Base-by-base conservation (phyloP, 2,797 vertebrate genomes). In the Bovichtus diacanthus region DNA sequence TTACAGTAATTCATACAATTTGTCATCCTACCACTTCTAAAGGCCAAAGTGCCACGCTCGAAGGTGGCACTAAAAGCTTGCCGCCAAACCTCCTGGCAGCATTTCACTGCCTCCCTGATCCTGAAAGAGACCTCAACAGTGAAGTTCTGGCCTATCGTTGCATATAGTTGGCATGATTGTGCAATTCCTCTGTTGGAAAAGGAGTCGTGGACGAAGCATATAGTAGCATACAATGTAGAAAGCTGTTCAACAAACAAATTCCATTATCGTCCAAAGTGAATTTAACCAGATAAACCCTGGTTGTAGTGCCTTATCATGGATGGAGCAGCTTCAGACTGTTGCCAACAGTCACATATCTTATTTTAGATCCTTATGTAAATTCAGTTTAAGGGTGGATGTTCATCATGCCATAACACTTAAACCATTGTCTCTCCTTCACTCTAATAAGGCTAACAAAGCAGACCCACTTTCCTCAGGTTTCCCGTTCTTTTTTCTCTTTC, bases 391-490 rank as follows among this genome's bases (percentile, higher is more conserved):
- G 21, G 62, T 58, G 50, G 36, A 61, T 67, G 38, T 63, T 65
- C 66, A 53, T 53, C 23, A 49, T 16, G 10, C 23, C 21, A 16
- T 21, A 43, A 38, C 38, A 44, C 63, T 74, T 36, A 64, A 79
- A 64, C 58, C 25, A 10, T 34, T 61, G 59, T 76, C 60, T 80
- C 76, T 44, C 27, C 68, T 63, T 69, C n/a, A 2, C 49, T 71
- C 53, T 75, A 77, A 81, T 53, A 70, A 79, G 70, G 71, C 56
- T 71, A 80, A 81, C 44, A 67, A 73, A 72, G 39, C 71, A 80
- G 67, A 71, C 79, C 90, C 87, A 91, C 83, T 93, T 93, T 92
- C 84, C 70, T 83, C 81, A 85, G 78, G 80, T 84, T 85, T 77
- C 49, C 72, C 36, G 12, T 71, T 70, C 9, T 38, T 55, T 74